These are phyloP conservation scores for Drosophila neonasuta DNA, from an alignment of 2,888 invertebrate genomes.

Conservation along the genomic window DNA sequence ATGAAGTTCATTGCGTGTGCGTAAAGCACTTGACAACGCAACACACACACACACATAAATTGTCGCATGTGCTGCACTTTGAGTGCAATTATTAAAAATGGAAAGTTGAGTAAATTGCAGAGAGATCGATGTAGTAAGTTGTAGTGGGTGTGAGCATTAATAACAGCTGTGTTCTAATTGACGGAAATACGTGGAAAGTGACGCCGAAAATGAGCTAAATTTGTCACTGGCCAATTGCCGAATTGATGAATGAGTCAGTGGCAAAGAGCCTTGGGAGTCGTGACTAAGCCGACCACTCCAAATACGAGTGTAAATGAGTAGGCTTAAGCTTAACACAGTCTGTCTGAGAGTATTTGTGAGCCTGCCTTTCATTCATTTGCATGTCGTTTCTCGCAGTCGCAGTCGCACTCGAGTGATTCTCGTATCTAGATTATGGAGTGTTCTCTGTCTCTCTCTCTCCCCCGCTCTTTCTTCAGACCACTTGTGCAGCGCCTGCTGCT, in stretches of 20 bases:
- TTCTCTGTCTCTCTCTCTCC: background rate
- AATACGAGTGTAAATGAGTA: constrained; percentile 52
- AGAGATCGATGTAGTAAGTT: background rate
- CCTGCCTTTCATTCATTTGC: constrained; percentile 65
- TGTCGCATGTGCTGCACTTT: constrained; percentile 25
- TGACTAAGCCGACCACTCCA: constrained; percentile 57
- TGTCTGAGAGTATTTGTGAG: constrained; percentile 20
- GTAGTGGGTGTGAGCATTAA: constrained; percentile 7
- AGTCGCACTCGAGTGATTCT: constrained; percentile 59
- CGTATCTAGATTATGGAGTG: constrained; percentile 46
- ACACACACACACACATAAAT: background rate
- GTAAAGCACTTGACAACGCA: constrained; percentile 48
- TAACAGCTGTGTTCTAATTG: constrained; percentile 46
- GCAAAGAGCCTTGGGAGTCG: constrained; percentile 51
- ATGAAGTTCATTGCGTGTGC: constrained; percentile 48
- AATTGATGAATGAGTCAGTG: constrained; percentile 49
- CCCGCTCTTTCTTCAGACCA: constrained; percentile 32
- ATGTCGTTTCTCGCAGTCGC: constrained; percentile 53
- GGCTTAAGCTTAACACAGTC: constrained; percentile 50
- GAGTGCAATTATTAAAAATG: constrained; percentile 61
- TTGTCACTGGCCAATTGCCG: constrained; percentile 28
- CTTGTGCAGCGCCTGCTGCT: constrained; percentile 49
- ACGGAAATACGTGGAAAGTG: constrained; percentile 52
- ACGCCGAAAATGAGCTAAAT: constrained; percentile 25
- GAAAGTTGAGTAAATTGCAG: constrained; percentile 54